A percentile compares a stretch with the other conserved stretches of the same genome.
Evolutionary conservation across 2,888 invertebrate species (phyloP).

Genomic region (Congeria kusceri): DNA sequence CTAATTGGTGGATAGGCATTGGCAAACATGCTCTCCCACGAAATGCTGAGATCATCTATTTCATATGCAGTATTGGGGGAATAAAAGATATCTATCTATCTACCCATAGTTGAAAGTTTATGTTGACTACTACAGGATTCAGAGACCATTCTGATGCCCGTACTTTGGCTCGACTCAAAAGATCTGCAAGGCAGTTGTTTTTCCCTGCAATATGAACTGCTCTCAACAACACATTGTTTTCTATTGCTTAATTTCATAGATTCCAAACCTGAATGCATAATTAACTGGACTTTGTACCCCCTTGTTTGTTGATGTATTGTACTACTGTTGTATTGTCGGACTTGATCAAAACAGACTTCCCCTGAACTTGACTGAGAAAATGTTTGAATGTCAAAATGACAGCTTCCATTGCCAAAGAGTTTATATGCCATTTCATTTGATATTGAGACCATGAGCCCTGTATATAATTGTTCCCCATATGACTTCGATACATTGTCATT

Average conservation of each 20-base stretch:
- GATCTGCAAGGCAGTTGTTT: slow-evolving; percentile 30
- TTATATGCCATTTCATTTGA: slow-evolving; percentile 30
- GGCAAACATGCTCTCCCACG: slow-evolving; percentile 48
- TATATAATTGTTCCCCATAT: slow-evolving; percentile 12
- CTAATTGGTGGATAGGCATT: slow-evolving; percentile 54
- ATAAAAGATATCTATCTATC: slow-evolving; percentile 1
- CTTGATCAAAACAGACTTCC: slow-evolving; percentile 25
- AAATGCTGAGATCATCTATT: slow-evolving; percentile 52
- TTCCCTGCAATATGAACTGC: slow-evolving; percentile 36
- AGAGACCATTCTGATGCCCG: too few species aligned
- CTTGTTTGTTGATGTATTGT: slow-evolving; percentile 51
- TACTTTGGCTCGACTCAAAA: slow-evolving; percentile 16
- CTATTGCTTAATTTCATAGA: not conserved
- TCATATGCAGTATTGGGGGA: slow-evolving; percentile 42
- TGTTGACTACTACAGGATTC: slow-evolving; percentile 16
- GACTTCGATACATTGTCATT: slow-evolving; percentile 33
- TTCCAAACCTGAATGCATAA: slow-evolving; percentile 21
- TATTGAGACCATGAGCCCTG: slow-evolving; percentile 30
- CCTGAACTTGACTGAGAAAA: slow-evolving; percentile 18
- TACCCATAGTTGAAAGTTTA: slow-evolving; percentile 10
- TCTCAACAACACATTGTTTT: not conserved
- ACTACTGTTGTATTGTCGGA: slow-evolving; percentile 53
- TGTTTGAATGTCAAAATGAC: slow-evolving; percentile 20
- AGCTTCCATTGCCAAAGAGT: slow-evolving; percentile 34
- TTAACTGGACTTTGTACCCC: slow-evolving; percentile 43